Base-by-base conservation (phyloP, 2,888 invertebrate species). In the Prosopocoilus inquinatus region DNA sequence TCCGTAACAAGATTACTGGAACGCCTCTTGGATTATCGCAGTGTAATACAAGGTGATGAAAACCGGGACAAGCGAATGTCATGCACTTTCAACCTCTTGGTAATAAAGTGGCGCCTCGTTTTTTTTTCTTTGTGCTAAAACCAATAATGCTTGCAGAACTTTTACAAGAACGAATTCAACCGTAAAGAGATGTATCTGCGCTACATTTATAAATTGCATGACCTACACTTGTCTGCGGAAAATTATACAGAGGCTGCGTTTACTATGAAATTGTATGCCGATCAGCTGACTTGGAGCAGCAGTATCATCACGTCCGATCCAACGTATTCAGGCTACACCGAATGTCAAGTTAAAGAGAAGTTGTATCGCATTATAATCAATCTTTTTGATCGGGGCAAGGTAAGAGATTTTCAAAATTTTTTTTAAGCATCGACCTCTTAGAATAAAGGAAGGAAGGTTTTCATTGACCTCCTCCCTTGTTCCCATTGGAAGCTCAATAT, bases 221-320 rank as follows among this genome's bases (percentile, higher is more conserved):
- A 95, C 71, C 82, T 97, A 9, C 96, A 97, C 77, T 80, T 94
- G 47, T 89, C 90, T 11, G 91, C 94, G 0, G 94, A 94, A 70
- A 96, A 96, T 76, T 96, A 87, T 71, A 90, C 94, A 0, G 96
- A 97, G 79, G 96, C 96, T 1, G 96, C 94, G 0, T 94, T 94
- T 69, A 96, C 96, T 0, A 84, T 97, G 68, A 88, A 94, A 78
- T 78, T 96, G n/a, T 95, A 96, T 67, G 95, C 95, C 0, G 91
- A 94, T 76, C 90, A 94, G 65, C 79, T 96, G 43, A 85, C 84
- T 51, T 97, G 96, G 95, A 88, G 86, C 57, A 85, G 85, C 48
- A 84, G 84, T 64, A 81, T 82, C 47, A 81, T 82, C 5, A 83
- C 86, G 47, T 80, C 85, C 0, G 90, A 90, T 71, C 83, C 85